Conservation (phyloP, 2,888 invertebrate species). For the Marronus borbonicus region DNA sequence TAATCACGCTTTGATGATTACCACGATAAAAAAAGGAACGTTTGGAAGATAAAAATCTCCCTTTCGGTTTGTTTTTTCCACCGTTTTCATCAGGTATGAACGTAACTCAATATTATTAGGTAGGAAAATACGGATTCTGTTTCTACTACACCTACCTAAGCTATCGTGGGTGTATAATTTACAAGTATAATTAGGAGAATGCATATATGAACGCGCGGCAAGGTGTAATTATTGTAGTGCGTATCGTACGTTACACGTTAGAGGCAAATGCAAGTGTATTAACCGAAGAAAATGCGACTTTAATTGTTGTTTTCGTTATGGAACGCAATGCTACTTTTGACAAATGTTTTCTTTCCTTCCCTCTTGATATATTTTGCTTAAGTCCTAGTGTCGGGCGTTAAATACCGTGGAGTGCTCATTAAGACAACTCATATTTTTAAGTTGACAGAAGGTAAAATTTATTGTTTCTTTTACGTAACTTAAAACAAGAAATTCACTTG, state of each 20-base stretch:
- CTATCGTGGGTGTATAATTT: conserved; percentile 4
- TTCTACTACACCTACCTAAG: background rate
- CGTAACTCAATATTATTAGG: conserved; percentile 6
- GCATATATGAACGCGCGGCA: background rate
- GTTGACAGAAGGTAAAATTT: too few species aligned
- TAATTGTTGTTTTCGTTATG: conserved; percentile 3
- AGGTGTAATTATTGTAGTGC: background rate
- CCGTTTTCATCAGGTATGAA: conserved; percentile 3
- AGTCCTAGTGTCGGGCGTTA: too few species aligned
- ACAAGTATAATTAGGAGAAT: conserved; percentile 5
- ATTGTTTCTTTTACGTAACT: too few species aligned
- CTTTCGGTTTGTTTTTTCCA: conserved; percentile 25
- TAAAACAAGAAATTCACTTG: too few species aligned
- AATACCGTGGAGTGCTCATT: too few species aligned
- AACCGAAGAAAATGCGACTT: background rate
- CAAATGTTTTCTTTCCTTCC: too few species aligned
- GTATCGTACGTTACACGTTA: background rate
- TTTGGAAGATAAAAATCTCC: conserved; percentile 14
- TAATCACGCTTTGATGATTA: conserved; percentile 30
- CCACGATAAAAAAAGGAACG: conserved; percentile 26
- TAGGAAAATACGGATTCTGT: background rate
- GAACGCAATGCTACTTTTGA: too few species aligned
- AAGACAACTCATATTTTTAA: too few species aligned
- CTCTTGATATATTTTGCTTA: too few species aligned
- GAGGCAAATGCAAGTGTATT: background rate